Percentiles rank a stretch among this genome's conserved stretches.
These are phyloP conservation scores for Leiothrix lutea DNA, from an alignment of 2,113 vertebrate species.

Conservation along the genomic window DNA sequence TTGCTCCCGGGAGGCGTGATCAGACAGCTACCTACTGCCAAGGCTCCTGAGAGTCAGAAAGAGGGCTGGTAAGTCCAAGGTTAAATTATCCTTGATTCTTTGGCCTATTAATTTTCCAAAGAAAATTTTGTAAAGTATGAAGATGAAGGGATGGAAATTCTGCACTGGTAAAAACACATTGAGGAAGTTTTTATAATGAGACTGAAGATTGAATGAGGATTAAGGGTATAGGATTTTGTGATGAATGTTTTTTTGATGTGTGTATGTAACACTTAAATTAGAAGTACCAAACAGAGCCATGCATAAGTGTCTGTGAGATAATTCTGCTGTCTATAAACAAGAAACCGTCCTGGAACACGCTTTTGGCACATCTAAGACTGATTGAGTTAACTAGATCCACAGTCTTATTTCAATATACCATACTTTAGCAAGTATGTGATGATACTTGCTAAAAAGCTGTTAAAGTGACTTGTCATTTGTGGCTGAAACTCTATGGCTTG, in stretches of 20 bases:
- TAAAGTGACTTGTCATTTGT: background rate
- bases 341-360: background rate
- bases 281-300: background rate
- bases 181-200: background rate
- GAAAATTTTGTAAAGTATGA: background rate
- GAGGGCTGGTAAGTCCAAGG: background rate
- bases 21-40: background rate
- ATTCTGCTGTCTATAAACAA: background rate
- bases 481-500: background rate
- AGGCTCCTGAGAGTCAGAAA: too few relatives aligned
- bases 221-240: background rate
- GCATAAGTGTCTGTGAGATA: background rate
- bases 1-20: background rate
- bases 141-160: background rate
- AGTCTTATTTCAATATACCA: background rate
- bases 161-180: background rate
- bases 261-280: background rate
- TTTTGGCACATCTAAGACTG: background rate
- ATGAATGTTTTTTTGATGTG: background rate
- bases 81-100: background rate
- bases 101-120: background rate
- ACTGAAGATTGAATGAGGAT: background rate
- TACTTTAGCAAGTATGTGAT: background rate
- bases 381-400: background rate
- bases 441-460: background rate